Conservation (phyloP, 35 echinoderm and acorn worm genomes). For the Chiridota heheva region DNA sequence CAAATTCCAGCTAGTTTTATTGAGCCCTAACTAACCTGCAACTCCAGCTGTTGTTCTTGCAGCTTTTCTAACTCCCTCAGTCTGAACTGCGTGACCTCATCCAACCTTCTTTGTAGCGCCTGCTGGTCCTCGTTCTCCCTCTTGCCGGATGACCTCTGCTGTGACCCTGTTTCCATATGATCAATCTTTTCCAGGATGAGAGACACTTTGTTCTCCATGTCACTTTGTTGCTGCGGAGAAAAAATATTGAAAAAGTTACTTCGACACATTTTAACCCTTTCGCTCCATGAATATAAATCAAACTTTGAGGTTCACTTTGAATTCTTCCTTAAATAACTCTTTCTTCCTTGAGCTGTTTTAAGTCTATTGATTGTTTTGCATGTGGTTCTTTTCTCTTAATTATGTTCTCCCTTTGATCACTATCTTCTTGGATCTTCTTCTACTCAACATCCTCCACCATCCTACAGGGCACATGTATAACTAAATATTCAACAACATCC, state of each 20-base stretch:
- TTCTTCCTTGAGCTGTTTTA: background rate
- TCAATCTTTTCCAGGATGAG: constrained; percentile 14
- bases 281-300: background rate
- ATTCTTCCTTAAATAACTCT: background rate
- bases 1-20: background rate
- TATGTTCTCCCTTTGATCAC: too few species aligned
- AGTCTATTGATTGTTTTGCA: background rate
- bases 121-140: background rate
- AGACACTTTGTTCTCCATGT: constrained; percentile 31
- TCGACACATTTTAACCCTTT: background rate
- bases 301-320: background rate
- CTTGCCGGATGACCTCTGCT: background rate
- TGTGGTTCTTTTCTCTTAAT: too few species aligned
- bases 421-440: too few species aligned
- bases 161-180: background rate
- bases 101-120: constrained; percentile 51
- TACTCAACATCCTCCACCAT: too few species aligned
- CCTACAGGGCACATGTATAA: too few species aligned
- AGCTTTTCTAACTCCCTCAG: constrained; percentile 64
- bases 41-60: constrained; percentile 49
- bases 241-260: background rate
- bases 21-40: constrained; percentile 14
- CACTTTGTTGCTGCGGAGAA: constrained; percentile 3
- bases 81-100: constrained; percentile 47
- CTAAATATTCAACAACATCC: too few species aligned